Evolutionary conservation across 2,113 vertebrate genomes (phyloP), one percentile per base, ranked within the genome.

Genomic region (Prunella himalayana): DNA sequence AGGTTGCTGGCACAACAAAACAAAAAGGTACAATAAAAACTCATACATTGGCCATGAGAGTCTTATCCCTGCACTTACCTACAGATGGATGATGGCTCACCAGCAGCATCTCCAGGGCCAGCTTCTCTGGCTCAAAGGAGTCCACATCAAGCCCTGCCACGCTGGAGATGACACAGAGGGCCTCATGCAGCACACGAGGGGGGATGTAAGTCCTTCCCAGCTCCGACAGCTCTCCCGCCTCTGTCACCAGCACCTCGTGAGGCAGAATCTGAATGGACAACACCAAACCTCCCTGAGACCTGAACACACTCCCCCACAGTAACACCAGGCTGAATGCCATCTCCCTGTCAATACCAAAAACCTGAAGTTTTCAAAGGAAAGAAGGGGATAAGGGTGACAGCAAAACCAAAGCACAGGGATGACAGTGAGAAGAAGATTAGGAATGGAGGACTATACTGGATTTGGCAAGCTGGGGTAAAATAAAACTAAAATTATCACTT

Each of bases 31-130:
- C 56, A n/a, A 44, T 33, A 57, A 83, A 87, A 82, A 3, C 3
- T 7, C 44, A 31, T 2, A 72, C 13, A 7, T 0, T 50, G 41
- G 8, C 35, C 35, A 27, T 23, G 31, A 75, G 28, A 31, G 76
- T 47, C 15, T 16, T 27, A 41, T 22, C 19, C n/a, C 47, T 15
- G 28, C 22, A 56, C 93, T 49, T 93, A 99, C 99, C 99, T 93
- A 99, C 97, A 42, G 99, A 99, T 8, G 99, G 99, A 92, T 99
- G 99, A 83, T 99, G 99, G 63, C 98, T 97, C 80, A 99, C 94
- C 54, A 99, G 97, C 79, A 99, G 97, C 93, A 98, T 98, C 89
- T 99, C 99, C 97, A 98, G 97, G 20, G 99, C 99, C 94, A 99
- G 95, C 30, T 98, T 98, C 81, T 99, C 98, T 1, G 98, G 98